Conservation (phyloP, 2,113 vertebrate genomes). For the Catharus fuscescens region DNA sequence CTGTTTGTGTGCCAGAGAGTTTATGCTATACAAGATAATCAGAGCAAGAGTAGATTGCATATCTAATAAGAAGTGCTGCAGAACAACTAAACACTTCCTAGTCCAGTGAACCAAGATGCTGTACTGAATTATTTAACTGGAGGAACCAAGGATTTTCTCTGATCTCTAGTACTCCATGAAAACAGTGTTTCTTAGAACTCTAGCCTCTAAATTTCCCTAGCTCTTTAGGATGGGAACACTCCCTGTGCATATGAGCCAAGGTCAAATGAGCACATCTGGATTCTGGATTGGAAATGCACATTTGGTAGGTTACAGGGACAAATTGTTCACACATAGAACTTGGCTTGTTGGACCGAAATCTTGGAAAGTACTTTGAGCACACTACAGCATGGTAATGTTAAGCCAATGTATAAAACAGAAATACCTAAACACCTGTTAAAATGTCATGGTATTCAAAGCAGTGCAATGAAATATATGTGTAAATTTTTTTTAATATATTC, state of each 20-base stretch:
- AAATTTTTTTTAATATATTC: not conserved
- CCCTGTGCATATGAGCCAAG: not conserved
- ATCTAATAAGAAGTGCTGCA: not conserved
- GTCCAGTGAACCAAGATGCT: not conserved
- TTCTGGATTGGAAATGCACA: not conserved
- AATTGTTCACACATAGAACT: not conserved
- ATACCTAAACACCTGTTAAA: conserved; percentile 11
- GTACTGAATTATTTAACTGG: not conserved
- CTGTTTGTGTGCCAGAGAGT: not conserved
- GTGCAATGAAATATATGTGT: not conserved
- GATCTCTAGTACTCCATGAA: not conserved
- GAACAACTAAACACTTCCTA: not conserved
- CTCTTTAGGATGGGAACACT: conserved; percentile 22
- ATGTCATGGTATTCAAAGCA: not conserved
- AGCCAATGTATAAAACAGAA: not conserved
- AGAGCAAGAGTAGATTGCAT: not conserved
- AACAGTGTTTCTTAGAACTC: conserved; percentile 5
- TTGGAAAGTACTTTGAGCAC: conserved; percentile 5
- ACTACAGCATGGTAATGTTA: not conserved
- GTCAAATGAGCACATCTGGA: conserved; percentile 62
- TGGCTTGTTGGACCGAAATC: conserved; percentile 1
- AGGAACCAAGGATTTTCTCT: not conserved
- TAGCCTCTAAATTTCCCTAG: not conserved
- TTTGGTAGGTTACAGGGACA: conserved; percentile 30
- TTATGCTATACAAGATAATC: not conserved